Conservation (phyloP, 2,797 vertebrate species). For the Argentina silus region DNA sequence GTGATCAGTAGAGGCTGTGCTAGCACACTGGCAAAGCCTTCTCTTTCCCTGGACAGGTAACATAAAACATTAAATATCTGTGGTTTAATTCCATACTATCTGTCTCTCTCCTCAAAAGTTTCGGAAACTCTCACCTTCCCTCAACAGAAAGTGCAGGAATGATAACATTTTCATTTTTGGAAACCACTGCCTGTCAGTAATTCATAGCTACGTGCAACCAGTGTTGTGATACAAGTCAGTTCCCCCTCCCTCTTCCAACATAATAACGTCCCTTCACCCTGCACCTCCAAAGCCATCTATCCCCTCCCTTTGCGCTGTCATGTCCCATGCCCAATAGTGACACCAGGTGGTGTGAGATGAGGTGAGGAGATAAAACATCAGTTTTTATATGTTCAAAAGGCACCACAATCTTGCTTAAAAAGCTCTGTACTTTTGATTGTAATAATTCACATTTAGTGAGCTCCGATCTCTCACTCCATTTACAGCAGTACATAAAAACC, state of each 20-base stretch:
- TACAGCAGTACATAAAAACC: conserved; percentile 63
- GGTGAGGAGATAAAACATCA: conserved; percentile 45
- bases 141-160: conserved; percentile 24
- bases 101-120: not conserved
- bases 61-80: conserved; percentile 32
- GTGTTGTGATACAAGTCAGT: conserved; percentile 29
- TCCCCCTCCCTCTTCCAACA: conserved; percentile 17
- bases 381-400: conserved; percentile 56
- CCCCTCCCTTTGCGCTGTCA: conserved; percentile 43
- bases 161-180: conserved; percentile 37
- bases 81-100: conserved; percentile 14
- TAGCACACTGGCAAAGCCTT: not conserved
- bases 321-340: conserved; percentile 63
- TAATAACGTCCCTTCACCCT: conserved; percentile 6
- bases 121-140: not conserved
- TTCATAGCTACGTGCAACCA: conserved; percentile 43
- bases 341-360: conserved; percentile 61
- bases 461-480: conserved; percentile 66
- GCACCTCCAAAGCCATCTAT: conserved; percentile 10
- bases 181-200: conserved; percentile 38
- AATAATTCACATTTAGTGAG: conserved; percentile 68
- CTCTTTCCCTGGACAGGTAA: not conserved
- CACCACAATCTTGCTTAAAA: conserved; percentile 47
- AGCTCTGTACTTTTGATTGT: conserved; percentile 59
- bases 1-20: not conserved